These are phyloP conservation scores for Leptura quadrifasciata DNA, from an alignment of 2,888 invertebrate genomes.

Conservation along the genomic window DNA sequence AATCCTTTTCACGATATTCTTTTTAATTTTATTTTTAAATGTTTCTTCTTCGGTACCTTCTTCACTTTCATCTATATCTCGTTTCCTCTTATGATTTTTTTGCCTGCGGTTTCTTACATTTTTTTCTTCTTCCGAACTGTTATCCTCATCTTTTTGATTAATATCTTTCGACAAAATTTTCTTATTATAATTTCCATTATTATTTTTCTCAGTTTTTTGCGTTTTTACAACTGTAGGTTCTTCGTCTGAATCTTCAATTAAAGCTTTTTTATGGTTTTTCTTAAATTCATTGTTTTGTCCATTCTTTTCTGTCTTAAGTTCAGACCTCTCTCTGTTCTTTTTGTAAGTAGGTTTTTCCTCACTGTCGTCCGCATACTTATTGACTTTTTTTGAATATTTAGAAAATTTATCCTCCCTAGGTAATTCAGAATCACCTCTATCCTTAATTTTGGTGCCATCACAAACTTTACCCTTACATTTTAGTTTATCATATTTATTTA, in stretches of 20 bases:
- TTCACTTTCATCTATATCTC: neutral
- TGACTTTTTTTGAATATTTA: constrained; percentile 29
- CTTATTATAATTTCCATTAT: neutral
- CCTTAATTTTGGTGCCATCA: constrained; percentile 4
- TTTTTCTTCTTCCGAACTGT: constrained; percentile 5
- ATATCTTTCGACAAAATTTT: neutral
- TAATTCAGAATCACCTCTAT: constrained; percentile 21
- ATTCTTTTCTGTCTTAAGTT: neutral
- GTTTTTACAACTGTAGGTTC: neutral
- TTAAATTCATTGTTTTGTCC: neutral
- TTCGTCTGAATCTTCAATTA: constrained; percentile 2
- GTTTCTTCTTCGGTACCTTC: neutral
- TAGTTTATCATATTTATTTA: constrained; percentile 37
- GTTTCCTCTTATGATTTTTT: constrained; percentile 5
- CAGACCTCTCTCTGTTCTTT: constrained; percentile 15
- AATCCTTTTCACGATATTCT: neutral
- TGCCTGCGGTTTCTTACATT: neutral
- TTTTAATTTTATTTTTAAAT: neutral
- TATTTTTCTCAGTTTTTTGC: neutral
- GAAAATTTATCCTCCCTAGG: constrained; percentile 26
- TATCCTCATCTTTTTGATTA: neutral
- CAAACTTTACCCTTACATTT: constrained; percentile 33
- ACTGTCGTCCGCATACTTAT: constrained; percentile 21
- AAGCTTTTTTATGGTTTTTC: neutral
- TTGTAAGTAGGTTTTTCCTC: constrained; percentile 13